phyloP scores from a whole-genome alignment of 1,140 invertebrate species.

The Aphis gossypii region DNA sequence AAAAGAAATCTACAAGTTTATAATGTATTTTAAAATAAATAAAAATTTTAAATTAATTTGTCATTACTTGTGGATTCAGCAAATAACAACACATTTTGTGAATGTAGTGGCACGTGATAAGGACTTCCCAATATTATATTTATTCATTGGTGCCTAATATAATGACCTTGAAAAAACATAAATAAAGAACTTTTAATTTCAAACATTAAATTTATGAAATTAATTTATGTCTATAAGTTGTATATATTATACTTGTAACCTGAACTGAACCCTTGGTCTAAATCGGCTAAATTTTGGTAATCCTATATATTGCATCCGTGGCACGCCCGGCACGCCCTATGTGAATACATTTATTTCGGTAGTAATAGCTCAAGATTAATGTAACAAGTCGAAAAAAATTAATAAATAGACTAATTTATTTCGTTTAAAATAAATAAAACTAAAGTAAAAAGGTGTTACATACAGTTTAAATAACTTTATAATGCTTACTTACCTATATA shows the following conservation, averaged over 20 bases:
- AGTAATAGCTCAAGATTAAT: conserved; percentile 10
- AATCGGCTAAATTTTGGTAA: conserved; percentile 8
- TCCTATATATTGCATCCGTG: neutral
- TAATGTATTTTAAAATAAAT: neutral
- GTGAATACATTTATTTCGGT: neutral
- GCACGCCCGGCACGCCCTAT: conserved; percentile 4
- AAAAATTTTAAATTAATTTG: neutral
- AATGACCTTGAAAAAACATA: neutral
- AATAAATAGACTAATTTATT: neutral
- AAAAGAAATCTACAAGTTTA: neutral
- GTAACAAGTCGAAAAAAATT: neutral
- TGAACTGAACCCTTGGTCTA: neutral
- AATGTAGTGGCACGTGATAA: neutral
- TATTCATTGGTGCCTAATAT: neutral
- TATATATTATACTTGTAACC: neutral
- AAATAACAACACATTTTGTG: neutral
- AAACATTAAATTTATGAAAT: neutral
- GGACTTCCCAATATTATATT: neutral
- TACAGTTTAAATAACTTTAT: neutral
- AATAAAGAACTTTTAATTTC: neutral
- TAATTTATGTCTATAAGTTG: neutral
- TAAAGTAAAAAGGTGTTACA: neutral
- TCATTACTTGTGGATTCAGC: neutral
- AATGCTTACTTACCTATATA: neutral
- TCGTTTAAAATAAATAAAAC: neutral